phyloP scores from a whole-genome alignment of 1,140 invertebrate species.

The Trichonephila clavata region DNA sequence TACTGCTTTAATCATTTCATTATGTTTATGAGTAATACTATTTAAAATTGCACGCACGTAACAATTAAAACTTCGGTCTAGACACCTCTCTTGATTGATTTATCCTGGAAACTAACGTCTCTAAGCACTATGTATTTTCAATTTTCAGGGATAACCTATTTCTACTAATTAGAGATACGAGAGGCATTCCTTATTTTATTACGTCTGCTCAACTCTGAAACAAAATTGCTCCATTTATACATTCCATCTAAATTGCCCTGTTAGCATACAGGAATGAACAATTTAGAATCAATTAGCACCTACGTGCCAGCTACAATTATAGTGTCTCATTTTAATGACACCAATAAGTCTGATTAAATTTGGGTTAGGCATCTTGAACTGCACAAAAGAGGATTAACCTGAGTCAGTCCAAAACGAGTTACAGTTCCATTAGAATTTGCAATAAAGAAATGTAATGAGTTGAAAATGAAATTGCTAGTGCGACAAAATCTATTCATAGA shows the following conservation, averaged over 20 bases:
- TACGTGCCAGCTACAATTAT: neutral
- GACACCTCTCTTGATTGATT: no score
- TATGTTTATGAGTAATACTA: no score
- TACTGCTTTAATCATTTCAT: no score
- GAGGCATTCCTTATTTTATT: neutral
- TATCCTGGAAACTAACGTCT: no score
- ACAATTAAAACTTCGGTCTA: no score
- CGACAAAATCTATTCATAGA: no score
- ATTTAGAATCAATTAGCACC: slow-evolving; percentile 25
- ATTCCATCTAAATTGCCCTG: neutral
- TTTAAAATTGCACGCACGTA: no score
- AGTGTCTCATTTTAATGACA: neutral
- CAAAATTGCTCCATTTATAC: neutral
- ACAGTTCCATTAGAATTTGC: no score
- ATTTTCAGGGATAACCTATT: no score
- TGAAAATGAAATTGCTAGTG: no score
- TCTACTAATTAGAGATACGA: neutral
- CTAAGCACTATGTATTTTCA: no score
- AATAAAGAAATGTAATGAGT: no score
- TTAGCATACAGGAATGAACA: neutral
- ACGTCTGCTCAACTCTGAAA: neutral
- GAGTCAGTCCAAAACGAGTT: neutral
- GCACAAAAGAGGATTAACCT: neutral
- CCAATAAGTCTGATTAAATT: slow-evolving; percentile 3
- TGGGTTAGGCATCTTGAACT: neutral